Evolutionary conservation across 2,113 vertebrate species (phyloP), one percentile per base, ranked within the genome.

Genomic region (Anser cygnoides): DNA sequence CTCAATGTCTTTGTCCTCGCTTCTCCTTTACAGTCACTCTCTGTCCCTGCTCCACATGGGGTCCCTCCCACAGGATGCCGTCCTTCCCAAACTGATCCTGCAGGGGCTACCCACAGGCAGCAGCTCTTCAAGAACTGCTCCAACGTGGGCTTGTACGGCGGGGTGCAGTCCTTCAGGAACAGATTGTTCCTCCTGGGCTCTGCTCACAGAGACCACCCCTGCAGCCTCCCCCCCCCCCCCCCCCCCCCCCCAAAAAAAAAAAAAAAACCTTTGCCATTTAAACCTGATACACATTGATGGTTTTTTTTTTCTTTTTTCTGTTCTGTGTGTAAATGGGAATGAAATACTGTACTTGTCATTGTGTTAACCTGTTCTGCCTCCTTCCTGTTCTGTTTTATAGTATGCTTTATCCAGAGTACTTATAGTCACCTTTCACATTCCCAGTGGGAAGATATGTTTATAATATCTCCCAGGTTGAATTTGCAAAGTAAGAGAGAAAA

Each of bases 371-470:
- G 22, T 80, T 90, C 46, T 89, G 15, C 17, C 9, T 49, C n/a
- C 10, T 71, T 61, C 26, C 2, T 5, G 11, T 25, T 72, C 6
- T 57, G 12, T 66, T 91, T 78, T 71, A 20, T 54, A 31, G 26
- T 31, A 8, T 57, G 4, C 68, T 79, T 43, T 72, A 11, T 83
- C 35, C 72, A 72, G 17, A 70, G 19, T 72, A 52, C 6, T 65
- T 44, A 5, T 31, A 78, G 39, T 80, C 3, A 18, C 2, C 59
- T 92, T 71, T 65, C 35, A 19, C 22, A 17, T 68, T 83, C 29
- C 6, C 6, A 21, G 43, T 0, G 1, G 54, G 28, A 88, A 82
- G 18, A 37, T 49, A 17, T 0, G 0, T 63, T 72, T 67, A 26
- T 70, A 63, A 6, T 19, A 59, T 55, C 26, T 85, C 35, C 14